Evolutionary conservation across 2,888 invertebrate species (phyloP).

Genomic region (Unio pictorum): DNA sequence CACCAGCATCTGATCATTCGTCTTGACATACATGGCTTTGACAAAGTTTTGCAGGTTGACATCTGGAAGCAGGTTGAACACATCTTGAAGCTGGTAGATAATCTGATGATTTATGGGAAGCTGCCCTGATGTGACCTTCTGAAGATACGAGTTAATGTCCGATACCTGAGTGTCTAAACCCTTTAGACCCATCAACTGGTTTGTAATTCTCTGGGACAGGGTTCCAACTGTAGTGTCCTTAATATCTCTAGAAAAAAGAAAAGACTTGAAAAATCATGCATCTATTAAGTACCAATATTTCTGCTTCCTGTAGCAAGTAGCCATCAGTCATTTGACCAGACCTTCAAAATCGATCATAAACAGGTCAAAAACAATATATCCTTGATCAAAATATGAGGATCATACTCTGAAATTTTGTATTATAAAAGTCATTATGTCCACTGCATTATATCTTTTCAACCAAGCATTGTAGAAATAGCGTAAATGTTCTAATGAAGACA

Average conservation of each 20-base stretch:
- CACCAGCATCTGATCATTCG: conserved; percentile 98
- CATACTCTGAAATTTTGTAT: no score
- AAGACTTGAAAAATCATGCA: neutral
- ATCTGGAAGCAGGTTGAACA: conserved; percentile 97
- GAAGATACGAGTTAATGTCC: conserved; percentile 93
- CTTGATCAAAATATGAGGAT: no score
- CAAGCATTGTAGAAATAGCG: no score
- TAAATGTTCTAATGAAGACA: no score
- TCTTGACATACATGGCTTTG: conserved; percentile 96
- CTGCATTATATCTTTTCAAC: no score
- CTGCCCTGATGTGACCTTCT: conserved; percentile 85
- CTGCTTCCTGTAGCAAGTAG: no score
- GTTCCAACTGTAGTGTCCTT: conserved; percentile 74
- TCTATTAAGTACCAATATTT: neutral
- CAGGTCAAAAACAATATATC: no score
- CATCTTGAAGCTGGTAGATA: conserved; percentile 90
- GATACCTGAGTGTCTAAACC: conserved; percentile 93
- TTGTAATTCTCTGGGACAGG: conserved; percentile 96
- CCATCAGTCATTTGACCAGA: no score
- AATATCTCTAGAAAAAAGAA: conserved; percentile 64
- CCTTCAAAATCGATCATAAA: no score
- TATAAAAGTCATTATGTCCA: no score
- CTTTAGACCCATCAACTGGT: conserved; percentile 94
- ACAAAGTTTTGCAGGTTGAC: conserved; percentile 93
- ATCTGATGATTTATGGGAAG: conserved; percentile 99